A percentile compares a stretch with the other conserved stretches of the same genome.
These are phyloP conservation scores for Dunckerocampus dactyliophorus DNA, from an alignment of 2,113 vertebrate genomes.

Conservation along the genomic window DNA sequence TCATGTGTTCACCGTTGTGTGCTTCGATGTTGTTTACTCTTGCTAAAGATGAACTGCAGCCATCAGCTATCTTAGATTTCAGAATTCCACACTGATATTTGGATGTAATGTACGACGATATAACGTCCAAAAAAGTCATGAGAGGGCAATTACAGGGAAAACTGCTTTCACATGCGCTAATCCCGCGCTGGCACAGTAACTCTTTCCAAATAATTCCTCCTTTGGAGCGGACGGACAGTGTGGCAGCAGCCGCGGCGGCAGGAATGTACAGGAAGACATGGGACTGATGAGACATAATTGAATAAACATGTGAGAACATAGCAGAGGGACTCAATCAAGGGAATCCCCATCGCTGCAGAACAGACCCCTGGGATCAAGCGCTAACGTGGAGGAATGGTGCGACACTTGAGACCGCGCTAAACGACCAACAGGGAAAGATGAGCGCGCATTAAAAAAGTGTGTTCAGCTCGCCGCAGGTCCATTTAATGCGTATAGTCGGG, in stretches of 20 bases:
- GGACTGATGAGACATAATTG: slow-evolving; percentile 47
- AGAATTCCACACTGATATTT: slow-evolving; percentile 1
- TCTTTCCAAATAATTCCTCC: slow-evolving; percentile 49
- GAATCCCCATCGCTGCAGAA: slow-evolving; percentile 52
- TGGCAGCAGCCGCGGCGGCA: slow-evolving; percentile 28
- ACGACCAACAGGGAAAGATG: slow-evolving; percentile 48
- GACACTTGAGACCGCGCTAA: slow-evolving; percentile 33
- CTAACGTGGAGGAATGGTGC: slow-evolving; percentile 32
- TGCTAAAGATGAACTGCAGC: neutral
- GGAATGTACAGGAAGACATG: slow-evolving; percentile 35
- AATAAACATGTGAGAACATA: slow-evolving; percentile 58
- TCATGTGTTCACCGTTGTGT: slow-evolving; percentile 2
- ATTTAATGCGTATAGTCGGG: too few species aligned
- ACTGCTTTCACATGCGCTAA: slow-evolving; percentile 22
- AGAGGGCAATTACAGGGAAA: slow-evolving; percentile 23
- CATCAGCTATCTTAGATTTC: neutral
- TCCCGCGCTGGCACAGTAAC: slow-evolving; percentile 28
- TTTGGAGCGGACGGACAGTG: slow-evolving; percentile 26
- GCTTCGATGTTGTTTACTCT: neutral
- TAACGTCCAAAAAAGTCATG: slow-evolving; percentile 10
- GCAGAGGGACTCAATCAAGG: slow-evolving; percentile 61
- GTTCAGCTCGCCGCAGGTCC: neutral
- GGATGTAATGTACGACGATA: neutral
- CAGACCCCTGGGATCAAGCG: slow-evolving; percentile 34
- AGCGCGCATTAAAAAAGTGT: slow-evolving; percentile 11